Conservation (phyloP, 2,797 vertebrate genomes). For the Cirrhinus molitorella region DNA sequence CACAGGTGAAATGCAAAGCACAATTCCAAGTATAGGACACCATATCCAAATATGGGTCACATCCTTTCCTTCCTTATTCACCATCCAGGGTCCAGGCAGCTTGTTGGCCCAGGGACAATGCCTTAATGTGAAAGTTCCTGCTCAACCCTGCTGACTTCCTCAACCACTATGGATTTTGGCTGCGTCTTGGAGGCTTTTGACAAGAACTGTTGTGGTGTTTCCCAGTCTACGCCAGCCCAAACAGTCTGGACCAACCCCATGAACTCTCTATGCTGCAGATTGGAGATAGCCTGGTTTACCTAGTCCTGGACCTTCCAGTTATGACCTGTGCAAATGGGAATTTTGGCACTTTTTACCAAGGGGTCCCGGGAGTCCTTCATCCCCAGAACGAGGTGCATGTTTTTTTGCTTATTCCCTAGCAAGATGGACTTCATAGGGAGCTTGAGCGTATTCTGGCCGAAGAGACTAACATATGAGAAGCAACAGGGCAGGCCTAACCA, state of each 20-base stretch:
- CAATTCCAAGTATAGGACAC: too few relatives aligned
- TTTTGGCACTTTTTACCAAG: not conserved
- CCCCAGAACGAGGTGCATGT: not conserved
- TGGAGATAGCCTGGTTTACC: not conserved
- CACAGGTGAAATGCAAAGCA: too few relatives aligned
- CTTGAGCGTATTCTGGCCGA: too few relatives aligned
- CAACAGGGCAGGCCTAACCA: not conserved
- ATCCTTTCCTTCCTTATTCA: too few relatives aligned
- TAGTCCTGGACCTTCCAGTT: not conserved
- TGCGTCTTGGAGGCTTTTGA: not conserved
- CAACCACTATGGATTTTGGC: not conserved
- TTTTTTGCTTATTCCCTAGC: not conserved
- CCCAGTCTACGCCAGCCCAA: not conserved
- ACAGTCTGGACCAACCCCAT: not conserved
- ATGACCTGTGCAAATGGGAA: not conserved
- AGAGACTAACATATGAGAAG: not conserved
- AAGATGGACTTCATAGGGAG: not conserved
- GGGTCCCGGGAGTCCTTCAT: not conserved
- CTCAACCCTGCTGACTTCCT: not conserved
- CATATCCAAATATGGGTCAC: too few relatives aligned
- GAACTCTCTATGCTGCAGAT: not conserved
- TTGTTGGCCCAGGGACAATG: not conserved
- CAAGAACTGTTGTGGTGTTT: too few relatives aligned
- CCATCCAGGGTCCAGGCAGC: not conserved
- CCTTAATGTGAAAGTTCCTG: not conserved